These are phyloP conservation scores for Alloscopus bannaensis DNA, from an alignment of 2,888 invertebrate species.

Conservation along the genomic window DNA sequence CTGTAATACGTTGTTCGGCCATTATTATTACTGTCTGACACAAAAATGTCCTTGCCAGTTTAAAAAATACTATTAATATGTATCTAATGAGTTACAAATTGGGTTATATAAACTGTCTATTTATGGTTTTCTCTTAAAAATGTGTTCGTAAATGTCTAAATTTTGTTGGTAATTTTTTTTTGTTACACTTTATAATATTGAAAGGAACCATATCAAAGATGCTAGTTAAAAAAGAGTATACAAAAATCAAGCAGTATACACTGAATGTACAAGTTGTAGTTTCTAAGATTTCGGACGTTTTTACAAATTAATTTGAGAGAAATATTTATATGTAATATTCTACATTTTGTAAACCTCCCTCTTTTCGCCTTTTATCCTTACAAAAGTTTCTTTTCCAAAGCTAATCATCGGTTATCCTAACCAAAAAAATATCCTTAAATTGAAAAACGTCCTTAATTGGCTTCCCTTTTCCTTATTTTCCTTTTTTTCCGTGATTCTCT, in stretches of 20 bases:
- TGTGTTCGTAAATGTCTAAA: not conserved
- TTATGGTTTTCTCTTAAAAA: too few relatives aligned
- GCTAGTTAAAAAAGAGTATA: constrained; percentile 54
- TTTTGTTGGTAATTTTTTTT: constrained; percentile 45
- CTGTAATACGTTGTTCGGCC: too few relatives aligned
- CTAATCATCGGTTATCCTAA: not conserved
- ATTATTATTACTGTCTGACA: too few relatives aligned
- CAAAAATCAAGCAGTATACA: constrained; percentile 63
- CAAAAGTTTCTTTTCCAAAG: not conserved
- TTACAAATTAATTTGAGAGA: constrained; percentile 56
- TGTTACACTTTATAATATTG: too few relatives aligned
- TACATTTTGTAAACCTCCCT: constrained; percentile 32
- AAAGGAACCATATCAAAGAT: constrained; percentile 61
- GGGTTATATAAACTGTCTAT: too few relatives aligned
- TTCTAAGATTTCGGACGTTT: constrained; percentile 46
- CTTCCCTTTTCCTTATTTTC: constrained; percentile 33
- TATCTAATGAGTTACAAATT: too few relatives aligned
- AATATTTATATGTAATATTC: constrained; percentile 60
- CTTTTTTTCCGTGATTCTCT: constrained; percentile 62
- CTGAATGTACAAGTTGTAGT: constrained; percentile 55
- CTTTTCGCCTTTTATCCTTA: constrained; percentile 23
- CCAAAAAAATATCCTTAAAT: constrained; percentile 16
- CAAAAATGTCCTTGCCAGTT: too few relatives aligned
- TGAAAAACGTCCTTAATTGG: constrained; percentile 27
- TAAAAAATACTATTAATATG: too few relatives aligned